Base-by-base conservation (phyloP, 2,113 vertebrate species). In the Ranitomeya variabilis region DNA sequence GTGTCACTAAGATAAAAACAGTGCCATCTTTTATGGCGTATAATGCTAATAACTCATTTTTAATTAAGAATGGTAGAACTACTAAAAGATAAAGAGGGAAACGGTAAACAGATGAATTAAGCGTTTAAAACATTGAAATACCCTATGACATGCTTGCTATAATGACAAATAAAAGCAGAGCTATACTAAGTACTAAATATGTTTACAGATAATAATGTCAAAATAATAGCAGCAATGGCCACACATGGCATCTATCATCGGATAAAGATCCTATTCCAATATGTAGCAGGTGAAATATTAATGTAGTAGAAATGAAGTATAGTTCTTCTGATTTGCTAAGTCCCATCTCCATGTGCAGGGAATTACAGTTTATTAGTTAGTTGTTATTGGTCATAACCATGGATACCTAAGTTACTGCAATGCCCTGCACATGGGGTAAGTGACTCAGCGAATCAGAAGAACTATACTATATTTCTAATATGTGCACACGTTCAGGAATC, bases 21-120 rank as follows among this genome's bases (percentile, higher is more conserved):
- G 57, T 12, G 59, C 31, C 26, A 81, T 62, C 57, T 62, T 81
- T 81, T 81, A 62, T 37, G 11, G 80, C 37, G 26, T 37, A 62
- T 45, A 81, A 62, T 62, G 37, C 57, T 81, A 81, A 81, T 81
- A 81, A 81, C 57, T 81, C 26, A 81, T 59, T 81, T 80, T 62
- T 81, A 81, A 81, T 81, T 81, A 81, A 62, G 80, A 81, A 62
- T 81, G 80, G 57, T 81, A 23, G 15, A 62, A 81, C 23, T 81
- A 81, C 57, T 37, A 1, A 18, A 37, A 81, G 80, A 62, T 81
- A 81, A 62, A 62, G 31, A 45, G 80, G 57, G 19, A 62, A 37
- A 54, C 12, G 23, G 57, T 62, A 81, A 81, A 81, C 57, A 62
- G 59, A 64, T 64, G 59, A 81, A 62, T 31, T 13, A 81, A 19